phyloP scores from a whole-genome alignment of 2,113 vertebrate species.

The Marmota monax region DNA sequence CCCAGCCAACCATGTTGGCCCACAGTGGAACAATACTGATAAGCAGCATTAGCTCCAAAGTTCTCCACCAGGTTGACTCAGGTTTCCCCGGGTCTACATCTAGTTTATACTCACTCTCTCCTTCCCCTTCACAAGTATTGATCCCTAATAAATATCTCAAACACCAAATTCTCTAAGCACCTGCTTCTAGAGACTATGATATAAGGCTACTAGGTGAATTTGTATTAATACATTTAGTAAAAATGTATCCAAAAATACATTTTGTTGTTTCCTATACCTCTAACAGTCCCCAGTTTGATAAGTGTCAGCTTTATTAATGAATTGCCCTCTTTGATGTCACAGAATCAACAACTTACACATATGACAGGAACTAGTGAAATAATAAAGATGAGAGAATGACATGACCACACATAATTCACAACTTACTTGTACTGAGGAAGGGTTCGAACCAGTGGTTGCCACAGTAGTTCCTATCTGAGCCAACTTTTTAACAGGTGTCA shows the following conservation, averaged over 20 bases:
- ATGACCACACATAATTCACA: neutral
- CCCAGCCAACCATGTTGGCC: neutral
- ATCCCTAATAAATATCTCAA: conserved; percentile 31
- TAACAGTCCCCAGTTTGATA: neutral
- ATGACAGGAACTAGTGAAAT: conserved; percentile 15
- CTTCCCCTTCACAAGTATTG: conserved; percentile 2
- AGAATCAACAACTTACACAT: neutral
- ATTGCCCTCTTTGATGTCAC: neutral
- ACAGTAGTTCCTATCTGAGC: conserved; percentile 84
- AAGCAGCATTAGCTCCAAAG: neutral
- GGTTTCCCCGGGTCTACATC: neutral
- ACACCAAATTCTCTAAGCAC: conserved; percentile 14
- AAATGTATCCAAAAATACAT: neutral
- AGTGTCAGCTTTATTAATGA: neutral
- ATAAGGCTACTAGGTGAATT: neutral
- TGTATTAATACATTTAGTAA: conserved; percentile 12
- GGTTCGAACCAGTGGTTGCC: conserved; percentile 84
- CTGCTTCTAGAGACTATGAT: neutral
- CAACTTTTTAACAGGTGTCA: conserved; percentile 88
- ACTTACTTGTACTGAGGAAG: conserved; percentile 88
- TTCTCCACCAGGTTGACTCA: neutral
- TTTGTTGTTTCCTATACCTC: conserved; percentile 32
- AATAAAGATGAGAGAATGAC: neutral
- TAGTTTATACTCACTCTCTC: neutral
- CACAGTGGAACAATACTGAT: neutral